A percentile compares a stretch with the other conserved stretches of the same genome.
phyloP scores from a whole-genome alignment of 2,888 invertebrate species.

The Drosophila peninsularis region DNA sequence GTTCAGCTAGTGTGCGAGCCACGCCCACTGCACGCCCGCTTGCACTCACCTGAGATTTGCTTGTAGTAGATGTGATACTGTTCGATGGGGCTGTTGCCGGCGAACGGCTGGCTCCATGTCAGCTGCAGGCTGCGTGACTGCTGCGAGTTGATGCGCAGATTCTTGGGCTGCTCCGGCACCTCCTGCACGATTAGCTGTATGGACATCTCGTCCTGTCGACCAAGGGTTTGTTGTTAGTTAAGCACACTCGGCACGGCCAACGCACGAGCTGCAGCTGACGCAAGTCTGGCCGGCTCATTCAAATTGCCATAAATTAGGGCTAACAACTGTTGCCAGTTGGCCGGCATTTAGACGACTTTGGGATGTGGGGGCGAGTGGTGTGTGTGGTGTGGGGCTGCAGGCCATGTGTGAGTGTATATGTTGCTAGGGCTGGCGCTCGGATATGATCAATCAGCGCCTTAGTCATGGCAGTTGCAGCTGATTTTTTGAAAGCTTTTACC shows the following conservation, averaged over 20 bases:
- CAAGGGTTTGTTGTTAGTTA: slow-evolving; percentile 18
- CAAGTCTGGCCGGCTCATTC: slow-evolving; percentile 49
- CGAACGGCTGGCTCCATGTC: slow-evolving; percentile 95
- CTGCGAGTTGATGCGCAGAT: slow-evolving; percentile 93
- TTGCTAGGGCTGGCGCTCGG: not conserved
- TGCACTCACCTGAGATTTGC: slow-evolving; percentile 87
- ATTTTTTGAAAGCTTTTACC: not conserved
- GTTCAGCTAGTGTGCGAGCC: not conserved
- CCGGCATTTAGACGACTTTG: slow-evolving; percentile 15
- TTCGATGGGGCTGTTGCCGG: slow-evolving; percentile 94
- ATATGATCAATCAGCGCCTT: not conserved
- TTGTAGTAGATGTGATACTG: slow-evolving; percentile 96
- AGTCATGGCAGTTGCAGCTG: too few species aligned
- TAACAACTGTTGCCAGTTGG: slow-evolving; percentile 68
- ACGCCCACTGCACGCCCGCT: slow-evolving; percentile 8
- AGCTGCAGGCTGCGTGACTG: slow-evolving; percentile 93
- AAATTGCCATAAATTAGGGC: slow-evolving; percentile 77
- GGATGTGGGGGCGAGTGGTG: not conserved
- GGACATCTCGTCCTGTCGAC: slow-evolving; percentile 90
- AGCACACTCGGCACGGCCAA: not conserved
- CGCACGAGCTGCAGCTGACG: slow-evolving; percentile 9
- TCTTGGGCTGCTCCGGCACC: slow-evolving; percentile 95
- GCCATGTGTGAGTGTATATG: not conserved
- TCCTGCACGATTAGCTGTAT: slow-evolving; percentile 96
- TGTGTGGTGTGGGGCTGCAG: not conserved